A percentile compares a stretch with the other conserved stretches of the same genome.
These are phyloP conservation scores for Ailurus styani DNA, from an alignment of 2,113 vertebrate genomes.

Conservation along the genomic window DNA sequence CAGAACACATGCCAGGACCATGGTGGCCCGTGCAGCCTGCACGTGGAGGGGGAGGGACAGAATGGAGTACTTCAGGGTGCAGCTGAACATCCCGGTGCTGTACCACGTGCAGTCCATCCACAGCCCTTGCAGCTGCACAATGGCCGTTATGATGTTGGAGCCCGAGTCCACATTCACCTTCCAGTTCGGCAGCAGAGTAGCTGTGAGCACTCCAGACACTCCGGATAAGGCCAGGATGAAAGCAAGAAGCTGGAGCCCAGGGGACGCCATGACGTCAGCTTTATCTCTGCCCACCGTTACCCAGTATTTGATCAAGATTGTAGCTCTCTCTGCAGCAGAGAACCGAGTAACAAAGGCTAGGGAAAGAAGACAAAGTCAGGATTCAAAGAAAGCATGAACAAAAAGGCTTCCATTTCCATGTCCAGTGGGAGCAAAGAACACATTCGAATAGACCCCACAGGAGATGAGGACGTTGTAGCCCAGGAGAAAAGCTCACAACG, in stretches of 20 bases:
- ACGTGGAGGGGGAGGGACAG: constrained; percentile 91
- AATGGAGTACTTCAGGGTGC: constrained; percentile 90
- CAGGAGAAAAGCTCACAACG: not conserved
- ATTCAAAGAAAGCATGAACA: constrained; percentile 55
- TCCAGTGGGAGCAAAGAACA: constrained; percentile 49
- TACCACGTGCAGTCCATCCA: constrained; percentile 99
- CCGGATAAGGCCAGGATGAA: constrained; percentile 91
- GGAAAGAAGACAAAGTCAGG: constrained; percentile 41
- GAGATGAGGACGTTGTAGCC: constrained; percentile 14
- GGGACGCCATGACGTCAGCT: constrained; percentile 86
- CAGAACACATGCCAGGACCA: constrained; percentile 93
- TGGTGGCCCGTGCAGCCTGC: constrained; percentile 92
- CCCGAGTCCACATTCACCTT: constrained; percentile 91
- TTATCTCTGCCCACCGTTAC: constrained; percentile 57
- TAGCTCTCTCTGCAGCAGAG: constrained; percentile 74
- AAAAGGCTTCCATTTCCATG: not conserved
- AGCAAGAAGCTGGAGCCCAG: constrained; percentile 92
- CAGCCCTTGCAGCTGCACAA: constrained; percentile 93
- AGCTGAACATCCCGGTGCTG: constrained; percentile 98
- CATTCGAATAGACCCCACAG: constrained; percentile 52
- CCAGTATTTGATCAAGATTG: constrained; percentile 72
- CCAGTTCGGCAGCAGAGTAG: constrained; percentile 95
- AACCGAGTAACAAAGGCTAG: constrained; percentile 50
- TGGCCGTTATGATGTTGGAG: constrained; percentile 92
- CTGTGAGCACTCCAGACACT: constrained; percentile 87